These are phyloP conservation scores for Malurus splendens DNA, from an alignment of 2,797 vertebrate species.

Conservation along the genomic window DNA sequence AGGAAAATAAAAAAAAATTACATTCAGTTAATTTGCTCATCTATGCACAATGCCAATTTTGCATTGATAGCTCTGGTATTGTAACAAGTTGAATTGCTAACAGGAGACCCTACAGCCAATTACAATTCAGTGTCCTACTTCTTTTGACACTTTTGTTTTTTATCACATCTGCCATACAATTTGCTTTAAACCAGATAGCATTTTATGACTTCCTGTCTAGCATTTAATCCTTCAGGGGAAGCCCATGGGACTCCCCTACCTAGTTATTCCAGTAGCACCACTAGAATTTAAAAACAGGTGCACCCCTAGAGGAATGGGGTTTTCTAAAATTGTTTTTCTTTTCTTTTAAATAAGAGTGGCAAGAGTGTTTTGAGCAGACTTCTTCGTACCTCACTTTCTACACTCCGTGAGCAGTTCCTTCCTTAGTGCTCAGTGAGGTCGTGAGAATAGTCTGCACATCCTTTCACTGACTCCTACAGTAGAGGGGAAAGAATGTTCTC, in stretches of 20 bases:
- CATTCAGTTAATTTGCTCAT: not conserved
- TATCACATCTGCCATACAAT: not conserved
- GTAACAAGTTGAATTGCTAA: not conserved
- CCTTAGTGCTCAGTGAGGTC: not conserved
- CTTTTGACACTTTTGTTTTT: not conserved
- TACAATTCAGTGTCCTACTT: not conserved
- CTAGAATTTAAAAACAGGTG: not conserved
- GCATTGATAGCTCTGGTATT: not conserved
- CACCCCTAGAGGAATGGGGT: fast-evolving
- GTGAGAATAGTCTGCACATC: not conserved
- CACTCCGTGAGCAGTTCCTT: not conserved
- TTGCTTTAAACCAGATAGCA: not conserved
- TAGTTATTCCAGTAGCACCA: not conserved
- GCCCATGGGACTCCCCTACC: not conserved
- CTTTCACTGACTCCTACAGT: not conserved
- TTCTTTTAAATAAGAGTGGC: not conserved
- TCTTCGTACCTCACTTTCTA: not conserved
- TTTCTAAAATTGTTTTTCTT: not conserved
- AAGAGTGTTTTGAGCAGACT: not conserved
- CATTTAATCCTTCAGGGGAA: not conserved
- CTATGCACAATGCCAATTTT: not conserved
- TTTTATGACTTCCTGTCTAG: not conserved
- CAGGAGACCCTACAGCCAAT: not conserved
- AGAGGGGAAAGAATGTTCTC: not conserved
- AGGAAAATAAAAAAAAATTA: not conserved